phyloP scores from a whole-genome alignment of 2,113 vertebrate genomes.

The Anoura caudifer region DNA sequence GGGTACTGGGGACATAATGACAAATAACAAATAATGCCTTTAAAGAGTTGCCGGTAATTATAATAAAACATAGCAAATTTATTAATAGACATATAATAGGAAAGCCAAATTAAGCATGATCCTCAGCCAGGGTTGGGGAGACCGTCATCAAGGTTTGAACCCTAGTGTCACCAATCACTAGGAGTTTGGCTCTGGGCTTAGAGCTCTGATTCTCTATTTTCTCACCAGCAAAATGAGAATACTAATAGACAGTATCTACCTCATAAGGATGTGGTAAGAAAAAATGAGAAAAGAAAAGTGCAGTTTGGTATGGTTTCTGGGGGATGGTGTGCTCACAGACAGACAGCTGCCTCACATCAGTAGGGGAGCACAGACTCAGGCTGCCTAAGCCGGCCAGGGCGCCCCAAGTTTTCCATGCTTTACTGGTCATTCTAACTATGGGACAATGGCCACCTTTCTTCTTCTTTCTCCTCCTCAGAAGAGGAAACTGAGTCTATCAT shows the following conservation, averaged over 20 bases:
- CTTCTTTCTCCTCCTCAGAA: not conserved
- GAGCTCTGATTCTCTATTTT: not conserved
- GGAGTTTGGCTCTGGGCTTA: not conserved
- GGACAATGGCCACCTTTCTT: not conserved
- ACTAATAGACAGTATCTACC: not conserved
- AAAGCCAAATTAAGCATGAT: not conserved
- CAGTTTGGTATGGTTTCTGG: not conserved
- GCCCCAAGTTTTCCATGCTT: not conserved
- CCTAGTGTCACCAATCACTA: not conserved
- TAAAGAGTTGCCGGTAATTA: not conserved
- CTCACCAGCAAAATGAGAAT: not conserved
- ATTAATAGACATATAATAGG: not conserved
- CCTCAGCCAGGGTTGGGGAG: not conserved
- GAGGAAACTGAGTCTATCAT: not conserved
- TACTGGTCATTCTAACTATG: not conserved
- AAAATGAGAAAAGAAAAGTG: not conserved
- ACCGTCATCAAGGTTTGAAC: not conserved
- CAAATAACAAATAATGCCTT: not conserved
- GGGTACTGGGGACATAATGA: not conserved
- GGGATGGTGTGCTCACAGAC: not conserved
- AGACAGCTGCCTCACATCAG: not conserved
- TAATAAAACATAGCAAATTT: not conserved
- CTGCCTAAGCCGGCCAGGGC: not conserved
- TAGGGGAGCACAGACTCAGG: not conserved
- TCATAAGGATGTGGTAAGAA: not conserved